Evolutionary conservation across 2,113 vertebrate species (phyloP).

Genomic region (Morphnarchus princeps): DNA sequence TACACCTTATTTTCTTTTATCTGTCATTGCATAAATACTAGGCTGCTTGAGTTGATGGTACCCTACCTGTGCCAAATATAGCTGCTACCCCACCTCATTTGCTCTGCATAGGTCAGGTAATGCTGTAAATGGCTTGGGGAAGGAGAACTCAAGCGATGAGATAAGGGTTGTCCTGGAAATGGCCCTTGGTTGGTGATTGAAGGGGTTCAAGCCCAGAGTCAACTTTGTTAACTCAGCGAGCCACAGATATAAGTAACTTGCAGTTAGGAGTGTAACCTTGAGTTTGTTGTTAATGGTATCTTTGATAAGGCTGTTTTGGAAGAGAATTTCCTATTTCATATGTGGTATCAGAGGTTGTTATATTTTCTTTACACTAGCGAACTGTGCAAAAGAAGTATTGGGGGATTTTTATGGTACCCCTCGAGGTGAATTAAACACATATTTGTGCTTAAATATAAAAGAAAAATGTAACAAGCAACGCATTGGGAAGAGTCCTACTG

Average conservation of each 20-base stretch:
- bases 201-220: not conserved
- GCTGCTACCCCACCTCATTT: not conserved
- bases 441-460: not conserved
- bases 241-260: not conserved
- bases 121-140: not conserved
- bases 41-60: slow-evolving; percentile 20
- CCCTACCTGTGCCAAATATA: not conserved
- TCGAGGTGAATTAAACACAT: not conserved
- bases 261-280: not conserved
- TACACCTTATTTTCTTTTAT: slow-evolving; percentile 47
- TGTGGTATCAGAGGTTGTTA: not conserved
- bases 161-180: not conserved
- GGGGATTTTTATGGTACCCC: not conserved
- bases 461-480: not conserved
- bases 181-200: not conserved
- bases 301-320: not conserved
- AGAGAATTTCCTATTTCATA: not conserved
- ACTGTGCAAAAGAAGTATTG: not conserved
- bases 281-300: not conserved
- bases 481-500: not conserved
- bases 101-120: not conserved
- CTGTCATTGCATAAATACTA: slow-evolving; percentile 41
- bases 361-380: not conserved
- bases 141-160: not conserved
- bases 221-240: not conserved